Conservation (phyloP, 2,113 vertebrate species). For the Naja naja region DNA sequence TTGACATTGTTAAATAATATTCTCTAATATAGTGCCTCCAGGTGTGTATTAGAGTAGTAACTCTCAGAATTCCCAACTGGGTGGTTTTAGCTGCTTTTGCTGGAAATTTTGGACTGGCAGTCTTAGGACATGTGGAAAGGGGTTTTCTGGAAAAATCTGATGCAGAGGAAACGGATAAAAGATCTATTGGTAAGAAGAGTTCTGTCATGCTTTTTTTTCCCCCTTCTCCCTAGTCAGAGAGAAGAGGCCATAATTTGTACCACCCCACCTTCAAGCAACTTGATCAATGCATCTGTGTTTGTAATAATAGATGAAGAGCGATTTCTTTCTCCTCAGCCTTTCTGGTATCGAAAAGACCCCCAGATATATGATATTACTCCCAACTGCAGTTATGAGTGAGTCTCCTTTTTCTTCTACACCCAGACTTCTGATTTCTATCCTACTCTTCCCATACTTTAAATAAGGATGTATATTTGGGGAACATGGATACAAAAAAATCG, state of each 20-base stretch:
- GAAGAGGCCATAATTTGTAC: constrained; percentile 53
- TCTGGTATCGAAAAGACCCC: constrained; percentile 84
- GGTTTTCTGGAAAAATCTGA: neutral
- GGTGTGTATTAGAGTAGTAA: neutral
- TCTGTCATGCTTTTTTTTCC: neutral
- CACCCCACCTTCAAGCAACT: constrained; percentile 29
- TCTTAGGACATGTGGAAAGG: neutral
- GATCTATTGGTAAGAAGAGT: neutral
- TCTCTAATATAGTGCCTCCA: neutral
- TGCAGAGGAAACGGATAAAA: neutral
- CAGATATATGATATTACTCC: constrained; percentile 73
- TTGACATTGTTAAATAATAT: neutral
- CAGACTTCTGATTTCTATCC: neutral
- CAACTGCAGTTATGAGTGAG: constrained; percentile 81
- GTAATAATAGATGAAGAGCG: constrained; percentile 82
- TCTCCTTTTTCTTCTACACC: neutral
- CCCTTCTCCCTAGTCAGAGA: constrained; percentile 53
- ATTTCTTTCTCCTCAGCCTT: constrained; percentile 75
- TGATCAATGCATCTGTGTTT: constrained; percentile 41
- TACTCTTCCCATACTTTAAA: neutral
- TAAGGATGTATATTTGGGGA: neutral
- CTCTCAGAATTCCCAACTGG: neutral
- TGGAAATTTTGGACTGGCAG: neutral
- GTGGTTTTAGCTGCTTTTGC: neutral
- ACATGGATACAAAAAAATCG: neutral